Evolutionary conservation across 2,888 invertebrate genomes (phyloP), one percentile per base, ranked within the genome.

Genomic region (Conchocele bisecta): DNA sequence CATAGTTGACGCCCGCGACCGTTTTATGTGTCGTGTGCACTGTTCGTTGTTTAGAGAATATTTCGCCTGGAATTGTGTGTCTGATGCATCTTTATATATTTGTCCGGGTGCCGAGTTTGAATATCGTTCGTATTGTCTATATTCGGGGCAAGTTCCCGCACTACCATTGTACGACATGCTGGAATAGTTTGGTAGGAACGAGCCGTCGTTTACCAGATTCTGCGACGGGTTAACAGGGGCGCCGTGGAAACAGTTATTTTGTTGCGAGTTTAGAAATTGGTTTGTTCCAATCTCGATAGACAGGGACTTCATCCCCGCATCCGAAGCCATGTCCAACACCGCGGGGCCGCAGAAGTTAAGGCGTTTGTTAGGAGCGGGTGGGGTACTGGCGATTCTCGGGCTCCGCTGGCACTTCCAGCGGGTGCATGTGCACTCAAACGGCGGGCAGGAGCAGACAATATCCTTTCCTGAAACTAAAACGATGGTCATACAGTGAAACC

Each of bases 361-460:
- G 26, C 74, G 53, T 56, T 73, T 74, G n/a, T 73, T 51, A 2
- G 70, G 50, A 53, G 63, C 74, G 15, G 74, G 77, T 29, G 77
- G 77, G 5, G 77, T 68, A 31, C 60, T 77, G 11, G 77, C 77
- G n/a, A 71, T 50, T 24, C 74, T 67, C n/a, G 77, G 77, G 41
- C 77, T 77, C 28, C 58, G 58, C 20, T 68, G 73, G 24, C 51
- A 70, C 39, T 59, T 72, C 76, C 75, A 82, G 24, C 59, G 53
- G 48, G 56, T 59, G 63, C 88, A 88, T 1, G 82, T 86, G 60
- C 87, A 87, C 57, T 88, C 88, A 59, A 88, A 88, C 0, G 88
- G 88, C 15, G 88, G 86, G 59, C 88, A 88, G 6, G 88, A 88
- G 64, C 88, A 88, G 53, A 88, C 68, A 44, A 83, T 84, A 35